Base-by-base conservation (phyloP, 2,888 invertebrate genomes). In the Spialia ferax region DNA sequence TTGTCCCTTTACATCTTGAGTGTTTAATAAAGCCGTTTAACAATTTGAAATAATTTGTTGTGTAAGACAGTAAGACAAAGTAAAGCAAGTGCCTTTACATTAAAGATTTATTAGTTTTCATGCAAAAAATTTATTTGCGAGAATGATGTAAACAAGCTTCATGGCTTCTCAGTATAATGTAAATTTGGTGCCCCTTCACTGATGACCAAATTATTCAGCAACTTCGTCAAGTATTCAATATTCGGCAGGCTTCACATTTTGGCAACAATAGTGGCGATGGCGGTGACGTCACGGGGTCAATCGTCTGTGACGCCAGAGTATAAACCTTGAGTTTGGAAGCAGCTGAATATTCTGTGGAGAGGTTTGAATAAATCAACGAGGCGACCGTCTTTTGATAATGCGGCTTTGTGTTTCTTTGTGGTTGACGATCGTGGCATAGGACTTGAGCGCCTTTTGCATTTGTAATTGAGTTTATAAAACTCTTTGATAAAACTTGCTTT, bases 181-280 rank as follows among this genome's bases (percentile, higher is more conserved):
- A 20, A 35, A 26, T 38, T 59, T 15, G 15, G n/a, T 20, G 23
- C 52, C 10, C 26, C 23, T 52, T 8, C 32, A 26, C 10, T 32
- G 66, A 61, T 67, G 66, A 67, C 61, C 29, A 61, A 61, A 67
- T 67, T 67, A 67, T 67, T 55, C 67, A 61, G 42, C 26, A 45
- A 67, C 55, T 67, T 61, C 45, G 54, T 67, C 67, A 55, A 67
- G 23, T 60, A 48, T 67, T 48, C 61, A 55, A 35, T 61, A 67
- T 67, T 61, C 67, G 61, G 61, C 35, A 20, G 20, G 48, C 60
- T 60, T 66, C 42, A 55, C 55, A 55, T 67, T 67, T 67, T 55
- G 67, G 67, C 67, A 67, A 65, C 65, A 65, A 55, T 67, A 52
- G 67, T 52, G 48, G 42, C 45, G 18, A 45, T 52, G 52, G 52